phyloP scores from a whole-genome alignment of 2,888 invertebrate genomes.

The Lithophane leautieri region DNA sequence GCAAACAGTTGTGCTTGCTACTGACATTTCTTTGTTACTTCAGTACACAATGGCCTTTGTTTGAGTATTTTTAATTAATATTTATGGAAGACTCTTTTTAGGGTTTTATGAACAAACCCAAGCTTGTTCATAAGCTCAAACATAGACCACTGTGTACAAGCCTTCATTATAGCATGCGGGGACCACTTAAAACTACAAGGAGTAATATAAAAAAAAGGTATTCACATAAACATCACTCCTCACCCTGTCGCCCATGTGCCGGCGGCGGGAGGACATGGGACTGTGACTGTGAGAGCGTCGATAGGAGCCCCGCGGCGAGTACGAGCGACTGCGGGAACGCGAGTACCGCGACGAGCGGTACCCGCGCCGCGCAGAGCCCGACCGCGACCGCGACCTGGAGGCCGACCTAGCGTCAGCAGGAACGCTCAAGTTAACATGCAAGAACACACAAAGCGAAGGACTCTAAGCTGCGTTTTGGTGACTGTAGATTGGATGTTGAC shows the following conservation, averaged over 20 bases:
- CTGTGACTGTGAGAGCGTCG: slow-evolving; percentile 93
- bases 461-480: slow-evolving; percentile 43
- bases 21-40: slow-evolving; percentile 34
- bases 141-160: slow-evolving; percentile 45
- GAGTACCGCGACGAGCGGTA: slow-evolving; percentile 91
- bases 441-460: slow-evolving; percentile 44
- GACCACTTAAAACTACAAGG: slow-evolving; percentile 58
- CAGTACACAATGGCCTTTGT: slow-evolving; percentile 57
- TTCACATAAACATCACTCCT: slow-evolving; percentile 75
- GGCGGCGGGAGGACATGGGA: slow-evolving; percentile 95
- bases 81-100: slow-evolving; percentile 7
- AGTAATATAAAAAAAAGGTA: slow-evolving; percentile 66
- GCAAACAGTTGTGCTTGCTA: slow-evolving; percentile 32
- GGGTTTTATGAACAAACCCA: not conserved
- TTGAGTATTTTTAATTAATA: slow-evolving; percentile 27
- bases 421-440: slow-evolving; percentile 59
- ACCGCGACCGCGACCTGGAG: slow-evolving; percentile 90
- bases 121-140: slow-evolving; percentile 9
- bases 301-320: slow-evolving; percentile 91
- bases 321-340: slow-evolving; percentile 92
- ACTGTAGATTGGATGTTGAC: slow-evolving; percentile 44
- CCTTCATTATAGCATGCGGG: slow-evolving; percentile 43
- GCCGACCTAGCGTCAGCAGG: slow-evolving; percentile 65
- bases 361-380: slow-evolving; percentile 89
- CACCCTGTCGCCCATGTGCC: slow-evolving; percentile 94